Evolutionary conservation across 2,113 vertebrate species (phyloP).

Genomic region (Cynoglossus semilaevis): DNA sequence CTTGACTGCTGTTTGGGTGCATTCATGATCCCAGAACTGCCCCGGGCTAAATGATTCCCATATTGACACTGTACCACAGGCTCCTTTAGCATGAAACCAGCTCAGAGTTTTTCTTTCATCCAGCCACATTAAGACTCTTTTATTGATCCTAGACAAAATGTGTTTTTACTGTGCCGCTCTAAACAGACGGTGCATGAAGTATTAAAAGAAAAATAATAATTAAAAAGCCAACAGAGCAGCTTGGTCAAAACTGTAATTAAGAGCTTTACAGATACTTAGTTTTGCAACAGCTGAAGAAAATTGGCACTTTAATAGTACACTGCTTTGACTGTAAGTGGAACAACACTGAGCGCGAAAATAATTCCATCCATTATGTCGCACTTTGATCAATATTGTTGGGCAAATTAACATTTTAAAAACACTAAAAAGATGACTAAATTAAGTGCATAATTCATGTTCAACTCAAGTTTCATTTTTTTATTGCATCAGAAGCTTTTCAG

Average conservation of each 20-base stretch:
- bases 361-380: neutral
- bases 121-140: slow-evolving; percentile 43
- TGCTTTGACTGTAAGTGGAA: slow-evolving; percentile 5
- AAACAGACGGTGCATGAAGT: neutral
- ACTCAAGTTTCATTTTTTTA: too few species aligned
- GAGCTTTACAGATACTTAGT: neutral
- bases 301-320: slow-evolving; percentile 10
- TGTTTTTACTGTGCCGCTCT: slow-evolving; percentile 28
- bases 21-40: slow-evolving; percentile 55
- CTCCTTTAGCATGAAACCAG: slow-evolving; percentile 53
- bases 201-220: neutral
- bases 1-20: slow-evolving; percentile 38
- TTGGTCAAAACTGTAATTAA: slow-evolving; percentile 24
- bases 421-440: too few species aligned
- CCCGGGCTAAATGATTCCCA: slow-evolving; percentile 50
- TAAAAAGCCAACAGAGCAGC: too few species aligned
- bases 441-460: too few species aligned
- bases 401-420: neutral
- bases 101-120: slow-evolving; percentile 57
- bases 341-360: neutral
- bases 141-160: slow-evolving; percentile 38
- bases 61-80: slow-evolving; percentile 43
- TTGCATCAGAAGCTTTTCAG: too few species aligned
- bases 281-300: slow-evolving; percentile 15
- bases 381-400: neutral